Base-by-base conservation (phyloP, 2,888 invertebrate species). In the Augiades crinisus region DNA sequence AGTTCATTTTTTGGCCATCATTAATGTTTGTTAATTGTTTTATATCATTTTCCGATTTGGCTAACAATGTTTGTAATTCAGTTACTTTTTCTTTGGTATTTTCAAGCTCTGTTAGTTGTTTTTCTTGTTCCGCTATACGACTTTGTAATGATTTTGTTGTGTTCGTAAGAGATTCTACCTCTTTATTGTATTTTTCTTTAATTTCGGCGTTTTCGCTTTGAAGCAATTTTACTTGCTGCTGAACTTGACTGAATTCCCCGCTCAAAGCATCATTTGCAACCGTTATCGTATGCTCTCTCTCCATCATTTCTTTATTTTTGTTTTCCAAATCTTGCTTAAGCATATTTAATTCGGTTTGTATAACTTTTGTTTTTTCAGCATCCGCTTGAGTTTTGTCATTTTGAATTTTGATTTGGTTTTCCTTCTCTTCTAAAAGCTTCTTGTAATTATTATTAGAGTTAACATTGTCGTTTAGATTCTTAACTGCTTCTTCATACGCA, bases 1-100 rank as follows among this genome's bases (percentile, higher is more conserved):
- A 87, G 62, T 90, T 90, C 34, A 74, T 57, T 67, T 87, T 90
- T 57, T 90, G 90, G 2, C 82, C 90, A 58, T 87, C 86, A 57
- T 90, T 90, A 44, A 89, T 87, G 58, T 72, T 76, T 8, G 75
- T 83, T 45, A 88, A 62, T 64, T 86, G 80, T 64, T 87, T 90
- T 41, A 87, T 83, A 62, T 87, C 83, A 53, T 68, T 72, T 60
- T 90, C 89, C n/a, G 90, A 83, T 59, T 88, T 84, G 27, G 70
- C 67, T 50, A 88, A 59, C 37, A 83, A 70, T 57, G 73, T 70
- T 65, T 90, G 81, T 41, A 90, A 64, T 59, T 90, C 84, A 36
- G 67, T 67, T 13, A 89, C 62, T 67, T 81, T 90, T 57, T 82
- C 79, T 61, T 81, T 83, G 27, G 73, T 67, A 58, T 75, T 72